phyloP scores from a whole-genome alignment of 2,797 vertebrate species.

The Sebastes kiyomatsui region DNA sequence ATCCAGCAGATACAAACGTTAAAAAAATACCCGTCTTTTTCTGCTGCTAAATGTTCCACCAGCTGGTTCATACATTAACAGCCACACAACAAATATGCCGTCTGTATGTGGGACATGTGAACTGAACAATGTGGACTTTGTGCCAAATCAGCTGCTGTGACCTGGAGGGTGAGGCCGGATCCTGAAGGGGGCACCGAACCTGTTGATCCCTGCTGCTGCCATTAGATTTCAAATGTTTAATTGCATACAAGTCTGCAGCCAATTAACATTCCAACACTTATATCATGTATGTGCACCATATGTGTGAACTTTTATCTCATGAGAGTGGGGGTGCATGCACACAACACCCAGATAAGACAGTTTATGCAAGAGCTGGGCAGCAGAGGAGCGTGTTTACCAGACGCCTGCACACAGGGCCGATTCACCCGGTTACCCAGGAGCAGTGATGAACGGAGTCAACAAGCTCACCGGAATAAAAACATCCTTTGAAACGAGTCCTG shows the following conservation, averaged over 20 bases:
- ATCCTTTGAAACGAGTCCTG: background rate
- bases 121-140: background rate
- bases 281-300: background rate
- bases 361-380: constrained; percentile 6
- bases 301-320: constrained; percentile 2
- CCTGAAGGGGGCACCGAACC: background rate
- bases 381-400: constrained; percentile 23
- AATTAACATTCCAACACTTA: background rate
- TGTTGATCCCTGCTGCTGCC: background rate
- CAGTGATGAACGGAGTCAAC: background rate
- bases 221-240: background rate
- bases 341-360: constrained; percentile 30
- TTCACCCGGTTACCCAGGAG: constrained; percentile 5
- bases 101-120: background rate
- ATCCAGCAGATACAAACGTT: background rate
- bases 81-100: background rate
- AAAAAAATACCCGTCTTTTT: background rate
- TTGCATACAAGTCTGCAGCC: background rate
- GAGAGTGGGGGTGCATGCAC: background rate
- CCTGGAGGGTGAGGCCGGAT: background rate
- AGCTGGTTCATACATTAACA: background rate
- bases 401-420: background rate
- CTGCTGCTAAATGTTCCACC: no score
- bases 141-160: background rate
- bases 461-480: background rate